Evolutionary conservation across 2,113 vertebrate species (phyloP).

Genomic region (Apus apus): DNA sequence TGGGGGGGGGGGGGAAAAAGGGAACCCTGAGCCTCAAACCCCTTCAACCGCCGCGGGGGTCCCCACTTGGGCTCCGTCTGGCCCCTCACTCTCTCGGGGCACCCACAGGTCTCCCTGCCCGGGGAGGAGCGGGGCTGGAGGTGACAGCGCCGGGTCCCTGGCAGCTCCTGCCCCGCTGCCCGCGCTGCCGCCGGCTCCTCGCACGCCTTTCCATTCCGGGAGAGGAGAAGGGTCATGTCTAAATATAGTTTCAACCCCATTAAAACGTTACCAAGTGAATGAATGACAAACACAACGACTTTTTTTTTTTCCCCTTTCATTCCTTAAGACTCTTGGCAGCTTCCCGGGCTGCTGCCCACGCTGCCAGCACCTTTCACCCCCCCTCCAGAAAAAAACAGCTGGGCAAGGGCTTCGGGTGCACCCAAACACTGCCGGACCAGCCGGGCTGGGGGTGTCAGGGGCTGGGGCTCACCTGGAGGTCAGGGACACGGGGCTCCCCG

Average conservation of each 20-base stretch:
- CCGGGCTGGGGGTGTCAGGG: background rate
- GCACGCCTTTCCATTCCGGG: constrained; percentile 56
- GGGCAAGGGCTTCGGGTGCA: background rate
- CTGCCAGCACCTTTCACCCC: background rate
- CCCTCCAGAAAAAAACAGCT: background rate
- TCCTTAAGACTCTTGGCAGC: background rate
- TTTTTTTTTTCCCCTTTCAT: background rate
- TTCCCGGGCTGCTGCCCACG: rapidly evolving
- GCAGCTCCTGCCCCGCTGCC: background rate
- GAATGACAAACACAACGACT: background rate
- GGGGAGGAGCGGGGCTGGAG: background rate
- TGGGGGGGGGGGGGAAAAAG: background rate
- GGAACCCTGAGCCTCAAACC: background rate
- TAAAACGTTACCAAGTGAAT: constrained; percentile 56
- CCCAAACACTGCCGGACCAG: background rate
- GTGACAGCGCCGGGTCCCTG: background rate
- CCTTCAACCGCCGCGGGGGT: rapidly evolving
- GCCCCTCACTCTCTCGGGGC: rapidly evolving
- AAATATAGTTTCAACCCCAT: constrained; percentile 51
- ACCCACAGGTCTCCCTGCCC: background rate
- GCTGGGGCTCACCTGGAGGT: constrained; percentile 46
- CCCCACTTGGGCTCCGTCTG: rapidly evolving
- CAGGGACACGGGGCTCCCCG: background rate
- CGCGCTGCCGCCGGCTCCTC: background rate
- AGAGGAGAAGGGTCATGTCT: constrained; percentile 59